A percentile compares a stretch with the other conserved stretches of the same genome.
These are phyloP conservation scores for Wasmannia auropunctata DNA, from an alignment of 1,140 invertebrate genomes.

Conservation along the genomic window DNA sequence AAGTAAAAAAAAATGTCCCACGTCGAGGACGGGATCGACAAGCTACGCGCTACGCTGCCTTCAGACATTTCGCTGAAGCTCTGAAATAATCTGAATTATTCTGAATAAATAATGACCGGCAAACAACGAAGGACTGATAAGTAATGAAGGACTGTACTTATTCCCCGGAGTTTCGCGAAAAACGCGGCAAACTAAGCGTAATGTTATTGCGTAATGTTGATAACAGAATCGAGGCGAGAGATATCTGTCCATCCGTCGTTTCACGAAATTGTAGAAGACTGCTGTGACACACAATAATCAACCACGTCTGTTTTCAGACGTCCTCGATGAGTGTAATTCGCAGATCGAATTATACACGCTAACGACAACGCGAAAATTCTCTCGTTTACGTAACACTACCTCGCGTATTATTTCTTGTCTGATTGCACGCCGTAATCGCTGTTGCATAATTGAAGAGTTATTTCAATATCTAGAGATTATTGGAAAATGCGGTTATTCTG, in stretches of 20 bases:
- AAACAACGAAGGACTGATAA: neutral
- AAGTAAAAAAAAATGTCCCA: neutral
- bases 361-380: neutral
- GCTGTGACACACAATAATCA: neutral
- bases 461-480: neutral
- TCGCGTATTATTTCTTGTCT: neutral
- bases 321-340: neutral
- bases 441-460: conserved; percentile 7
- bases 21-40: neutral
- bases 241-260: neutral
- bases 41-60: neutral
- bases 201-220: neutral
- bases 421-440: neutral
- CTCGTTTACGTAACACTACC: neutral
- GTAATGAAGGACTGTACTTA: neutral
- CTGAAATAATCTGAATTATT: neutral
- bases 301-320: neutral
- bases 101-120: neutral
- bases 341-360: neutral
- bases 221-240: neutral
- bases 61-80: neutral
- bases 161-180: neutral
- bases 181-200: neutral
- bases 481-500: neutral
- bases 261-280: neutral